Base-by-base conservation (phyloP, 2,888 invertebrate genomes). In the Athalia rosae region DNA sequence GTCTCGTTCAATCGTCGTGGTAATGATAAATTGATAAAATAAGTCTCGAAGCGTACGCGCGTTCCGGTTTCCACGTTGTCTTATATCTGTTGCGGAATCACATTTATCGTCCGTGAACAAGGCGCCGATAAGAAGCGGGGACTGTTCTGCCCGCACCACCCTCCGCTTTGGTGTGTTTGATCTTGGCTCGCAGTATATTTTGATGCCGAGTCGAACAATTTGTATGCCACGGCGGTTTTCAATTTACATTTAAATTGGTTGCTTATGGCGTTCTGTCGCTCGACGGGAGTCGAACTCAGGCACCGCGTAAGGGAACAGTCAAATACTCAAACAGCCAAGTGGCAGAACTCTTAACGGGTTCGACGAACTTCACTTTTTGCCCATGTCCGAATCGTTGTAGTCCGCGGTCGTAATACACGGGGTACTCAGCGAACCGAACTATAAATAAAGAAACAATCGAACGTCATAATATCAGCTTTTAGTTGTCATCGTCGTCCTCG, bases 161-260 rank as follows among this genome's bases (percentile, higher is more conserved):
- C 84, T 82, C 85, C 83, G 86, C 82, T 86, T 28, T 86, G 87
- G 86, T 85, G 84, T 88, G 88, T 89, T 89, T 89, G 89, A 89
- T 89, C 89, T 89, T 87, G 86, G 87, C 87, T 88, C 87, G 87
- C 87, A 85, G 88, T 89, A 89, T 89, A 89, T 89, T 89, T 89
- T 88, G 89, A 89, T 88, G 89, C 84, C 86, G 89, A 88, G 89
- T 89, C 89, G 88, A 89, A 89, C 89, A 89, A 89, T 89, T 89
- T 89, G 89, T 89, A 89, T 89, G 89, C 89, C 88, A 84, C 85
- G 88, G 87, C 88, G 89, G 85, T 88, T 89, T 89, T 89, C 89
- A 89, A 89, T 89, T 89, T 89, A 89, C 89, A 89, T 89, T 89
- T 89, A 89, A 89, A 89, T 89, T 89, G 89, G 88, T 89, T 89